Conservation (phyloP, 2,888 invertebrate genomes). For the Pyrrhosoma nymphula region DNA sequence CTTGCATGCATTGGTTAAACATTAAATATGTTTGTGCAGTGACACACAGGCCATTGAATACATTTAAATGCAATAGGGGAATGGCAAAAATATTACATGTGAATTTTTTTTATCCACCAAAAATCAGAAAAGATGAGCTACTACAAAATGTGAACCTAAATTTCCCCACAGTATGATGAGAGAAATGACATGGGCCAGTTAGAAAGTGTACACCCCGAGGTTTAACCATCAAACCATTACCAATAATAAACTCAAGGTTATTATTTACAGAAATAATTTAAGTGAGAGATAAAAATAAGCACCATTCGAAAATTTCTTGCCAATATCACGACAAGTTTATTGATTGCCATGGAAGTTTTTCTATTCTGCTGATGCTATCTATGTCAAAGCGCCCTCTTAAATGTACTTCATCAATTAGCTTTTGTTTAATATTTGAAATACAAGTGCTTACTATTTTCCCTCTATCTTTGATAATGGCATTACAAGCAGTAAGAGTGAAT, state of each 20-base stretch:
- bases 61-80: not conserved
- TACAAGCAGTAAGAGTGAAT: not conserved
- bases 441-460: not conserved
- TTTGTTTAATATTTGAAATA: not conserved
- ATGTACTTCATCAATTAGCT: too few species aligned
- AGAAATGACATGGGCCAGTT: not conserved
- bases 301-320: not conserved
- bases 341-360: not conserved
- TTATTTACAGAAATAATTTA: not conserved
- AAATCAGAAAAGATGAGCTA: not conserved
- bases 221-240: not conserved
- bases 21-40: not conserved
- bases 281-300: not conserved
- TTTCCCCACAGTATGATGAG: not conserved
- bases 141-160: not conserved
- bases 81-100: too few species aligned
- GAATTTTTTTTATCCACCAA: not conserved
- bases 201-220: not conserved
- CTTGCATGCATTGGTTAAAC: not conserved
- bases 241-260: not conserved
- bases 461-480: not conserved
- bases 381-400: too few species aligned
- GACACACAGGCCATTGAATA: not conserved
- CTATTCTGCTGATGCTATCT: too few species aligned
- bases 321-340: not conserved